Conservation (phyloP, 2,888 invertebrate genomes). For the Habrosyne pyritoides region DNA sequence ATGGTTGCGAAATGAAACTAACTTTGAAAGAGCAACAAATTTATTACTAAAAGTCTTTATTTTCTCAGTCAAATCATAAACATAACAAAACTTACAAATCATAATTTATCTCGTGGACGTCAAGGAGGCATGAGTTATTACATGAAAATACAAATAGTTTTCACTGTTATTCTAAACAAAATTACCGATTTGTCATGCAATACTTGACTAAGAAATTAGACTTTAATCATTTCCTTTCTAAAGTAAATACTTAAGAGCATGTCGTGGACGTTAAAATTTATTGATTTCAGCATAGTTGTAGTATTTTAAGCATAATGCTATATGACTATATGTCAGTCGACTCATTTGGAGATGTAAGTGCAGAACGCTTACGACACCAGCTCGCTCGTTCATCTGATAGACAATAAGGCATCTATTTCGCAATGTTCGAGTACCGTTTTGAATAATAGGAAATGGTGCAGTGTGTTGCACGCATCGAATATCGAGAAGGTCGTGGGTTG, state of each 20-base stretch:
- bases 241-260: conserved; percentile 9
- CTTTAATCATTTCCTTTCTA: conserved; percentile 22
- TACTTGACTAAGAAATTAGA: conserved; percentile 8
- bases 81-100: background rate
- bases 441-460: conserved; percentile 81
- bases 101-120: background rate
- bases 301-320: conserved; percentile 13
- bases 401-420: conserved; percentile 77
- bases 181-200: conserved; percentile 23
- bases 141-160: background rate
- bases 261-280: conserved; percentile 25
- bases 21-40: no score
- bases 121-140: background rate
- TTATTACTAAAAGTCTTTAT: no score
- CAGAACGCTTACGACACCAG: conserved; percentile 49
- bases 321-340: background rate
- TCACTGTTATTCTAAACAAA: conserved; percentile 12
- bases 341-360: conserved; percentile 32
- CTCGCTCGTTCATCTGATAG: conserved; percentile 53
- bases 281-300: conserved; percentile 29
- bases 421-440: conserved; percentile 66
- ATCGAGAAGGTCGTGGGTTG: conserved; percentile 75
- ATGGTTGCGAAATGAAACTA: no score
- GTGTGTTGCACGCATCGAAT: conserved; percentile 70
- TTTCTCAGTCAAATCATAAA: background rate